Percentiles rank a stretch among this genome's conserved stretches.
phyloP scores from a whole-genome alignment of 2,797 vertebrate genomes.

The Lagothrix lagotricha region DNA sequence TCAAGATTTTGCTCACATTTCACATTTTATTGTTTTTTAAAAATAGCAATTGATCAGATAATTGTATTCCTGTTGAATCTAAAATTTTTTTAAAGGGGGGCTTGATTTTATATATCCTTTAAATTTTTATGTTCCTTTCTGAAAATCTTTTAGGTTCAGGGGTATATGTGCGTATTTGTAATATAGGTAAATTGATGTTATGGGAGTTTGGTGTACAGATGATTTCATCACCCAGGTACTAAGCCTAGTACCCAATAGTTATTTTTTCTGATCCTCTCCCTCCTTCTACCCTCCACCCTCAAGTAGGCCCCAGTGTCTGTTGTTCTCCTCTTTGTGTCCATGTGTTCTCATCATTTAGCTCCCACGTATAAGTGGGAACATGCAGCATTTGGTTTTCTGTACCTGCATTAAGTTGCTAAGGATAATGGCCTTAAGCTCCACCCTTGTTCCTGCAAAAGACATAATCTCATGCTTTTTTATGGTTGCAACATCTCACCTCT shows the following conservation, averaged over 20 bases:
- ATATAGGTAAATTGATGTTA: background rate
- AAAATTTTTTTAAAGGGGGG: background rate
- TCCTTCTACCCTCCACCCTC: background rate
- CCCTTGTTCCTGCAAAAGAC: background rate
- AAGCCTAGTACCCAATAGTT: background rate
- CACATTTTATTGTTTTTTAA: background rate
- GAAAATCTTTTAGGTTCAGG: background rate
- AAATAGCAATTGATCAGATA: background rate
- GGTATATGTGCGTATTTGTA: background rate
- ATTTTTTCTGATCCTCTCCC: background rate
- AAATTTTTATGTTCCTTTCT: background rate
- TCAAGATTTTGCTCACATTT: background rate
- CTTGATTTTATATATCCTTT: background rate
- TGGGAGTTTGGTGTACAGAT: background rate
- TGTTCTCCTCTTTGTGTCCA: background rate
- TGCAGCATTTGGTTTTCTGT: background rate
- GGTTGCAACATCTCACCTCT: background rate
- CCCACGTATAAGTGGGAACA: background rate
- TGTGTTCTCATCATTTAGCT: background rate
- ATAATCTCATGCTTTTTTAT: background rate
- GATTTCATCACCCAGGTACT: background rate
- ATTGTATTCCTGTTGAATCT: background rate
- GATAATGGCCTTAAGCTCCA: background rate
- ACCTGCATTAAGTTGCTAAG: background rate
- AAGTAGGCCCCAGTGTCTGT: background rate